These are phyloP conservation scores for Syrmaticus mikado DNA, from an alignment of 2,113 vertebrate genomes.

Conservation along the genomic window DNA sequence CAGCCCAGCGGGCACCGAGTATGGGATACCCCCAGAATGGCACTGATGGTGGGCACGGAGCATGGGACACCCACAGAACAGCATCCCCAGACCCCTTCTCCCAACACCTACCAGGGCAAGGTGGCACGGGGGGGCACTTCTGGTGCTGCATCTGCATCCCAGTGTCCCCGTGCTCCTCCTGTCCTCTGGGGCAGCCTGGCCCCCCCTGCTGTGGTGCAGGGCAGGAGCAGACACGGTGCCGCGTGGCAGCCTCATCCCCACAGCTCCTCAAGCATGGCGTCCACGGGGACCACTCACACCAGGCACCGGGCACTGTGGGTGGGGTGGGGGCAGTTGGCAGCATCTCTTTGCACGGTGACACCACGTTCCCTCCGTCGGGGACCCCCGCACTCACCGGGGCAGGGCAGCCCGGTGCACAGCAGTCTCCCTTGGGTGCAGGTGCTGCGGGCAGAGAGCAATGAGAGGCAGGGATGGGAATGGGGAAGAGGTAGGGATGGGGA, in stretches of 20 bases:
- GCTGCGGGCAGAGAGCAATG: slow-evolving; percentile 64
- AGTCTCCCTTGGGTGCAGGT: slow-evolving; percentile 83
- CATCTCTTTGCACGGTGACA: neutral
- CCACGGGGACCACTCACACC: slow-evolving; percentile 90
- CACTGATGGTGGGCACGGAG: too few species aligned
- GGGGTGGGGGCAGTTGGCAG: neutral
- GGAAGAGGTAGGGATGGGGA: too few species aligned
- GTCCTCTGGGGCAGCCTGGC: slow-evolving; percentile 68
- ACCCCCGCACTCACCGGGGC: slow-evolving; percentile 77
- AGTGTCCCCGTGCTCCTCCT: slow-evolving; percentile 72
- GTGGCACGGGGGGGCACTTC: slow-evolving; percentile 73
- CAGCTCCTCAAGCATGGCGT: slow-evolving; percentile 86
- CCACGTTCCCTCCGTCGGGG: too few species aligned
- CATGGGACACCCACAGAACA: too few species aligned
- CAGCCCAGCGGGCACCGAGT: too few species aligned
- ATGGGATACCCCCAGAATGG: too few species aligned
- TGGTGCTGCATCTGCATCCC: slow-evolving; percentile 82
- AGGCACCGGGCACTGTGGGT: slow-evolving; percentile 80
- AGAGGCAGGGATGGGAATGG: neutral
- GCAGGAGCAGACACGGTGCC: slow-evolving; percentile 86
- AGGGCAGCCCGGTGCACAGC: slow-evolving; percentile 77
- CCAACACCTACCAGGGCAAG: neutral
- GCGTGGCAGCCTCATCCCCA: slow-evolving; percentile 78
- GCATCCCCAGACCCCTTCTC: neutral
- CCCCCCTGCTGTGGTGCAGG: slow-evolving; percentile 77